phyloP scores from a whole-genome alignment of 2,113 vertebrate genomes.

The Oncorhynchus clarkii region DNA sequence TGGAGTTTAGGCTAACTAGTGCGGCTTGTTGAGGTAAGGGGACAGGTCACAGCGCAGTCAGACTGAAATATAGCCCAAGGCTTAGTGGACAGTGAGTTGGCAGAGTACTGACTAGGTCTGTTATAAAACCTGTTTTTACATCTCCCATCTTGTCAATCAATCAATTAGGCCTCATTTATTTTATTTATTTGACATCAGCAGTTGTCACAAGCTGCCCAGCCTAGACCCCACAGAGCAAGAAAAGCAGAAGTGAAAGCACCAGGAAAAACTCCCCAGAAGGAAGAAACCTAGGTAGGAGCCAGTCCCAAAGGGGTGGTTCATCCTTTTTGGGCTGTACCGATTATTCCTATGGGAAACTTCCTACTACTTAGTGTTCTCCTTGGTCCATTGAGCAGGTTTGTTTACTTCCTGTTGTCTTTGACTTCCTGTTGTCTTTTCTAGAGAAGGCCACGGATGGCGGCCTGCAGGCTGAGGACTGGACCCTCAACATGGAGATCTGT shows the following conservation, averaged over 20 bases:
- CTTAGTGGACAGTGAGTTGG: conserved; percentile 6
- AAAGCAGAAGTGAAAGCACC: no score
- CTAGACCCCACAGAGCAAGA: no score
- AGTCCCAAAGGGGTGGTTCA: no score
- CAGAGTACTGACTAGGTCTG: not conserved
- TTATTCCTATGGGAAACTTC: no score
- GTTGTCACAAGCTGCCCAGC: not conserved
- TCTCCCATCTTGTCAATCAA: not conserved
- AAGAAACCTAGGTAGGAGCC: no score
- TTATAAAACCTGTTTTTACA: not conserved
- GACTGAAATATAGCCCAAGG: conserved; percentile 4
- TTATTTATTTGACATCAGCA: not conserved
- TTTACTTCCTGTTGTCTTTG: conserved; percentile 21
- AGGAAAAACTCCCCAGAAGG: no score
- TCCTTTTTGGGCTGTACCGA: no score
- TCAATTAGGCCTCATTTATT: no score
- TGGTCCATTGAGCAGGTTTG: not conserved
- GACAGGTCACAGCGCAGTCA: conserved; percentile 1
- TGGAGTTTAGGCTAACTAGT: conserved; percentile 26
- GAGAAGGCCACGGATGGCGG: conserved; percentile 97
- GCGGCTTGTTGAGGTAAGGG: not conserved
- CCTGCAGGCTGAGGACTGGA: conserved; percentile 95
- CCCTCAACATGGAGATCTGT: conserved; percentile 98
- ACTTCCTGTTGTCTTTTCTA: conserved; percentile 45
- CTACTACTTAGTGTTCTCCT: not conserved